Base-by-base conservation (phyloP, 2,888 invertebrate genomes). In the Apomyelois bistriatella region DNA sequence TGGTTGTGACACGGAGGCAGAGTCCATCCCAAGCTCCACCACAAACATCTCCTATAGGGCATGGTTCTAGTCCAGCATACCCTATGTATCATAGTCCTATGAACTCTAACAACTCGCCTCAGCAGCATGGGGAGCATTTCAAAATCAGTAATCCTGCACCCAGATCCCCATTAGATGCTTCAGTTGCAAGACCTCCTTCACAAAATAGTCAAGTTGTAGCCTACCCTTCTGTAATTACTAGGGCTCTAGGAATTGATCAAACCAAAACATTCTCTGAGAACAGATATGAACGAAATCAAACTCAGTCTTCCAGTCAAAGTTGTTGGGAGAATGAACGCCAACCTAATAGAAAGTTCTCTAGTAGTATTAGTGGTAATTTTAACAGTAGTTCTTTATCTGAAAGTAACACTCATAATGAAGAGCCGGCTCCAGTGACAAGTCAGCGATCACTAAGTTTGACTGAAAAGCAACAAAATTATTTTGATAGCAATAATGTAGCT, bases 11-110 rank as follows among this genome's bases (percentile, higher is more conserved):
- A 3, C 88, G 94, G 65, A 87, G 94, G 65, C 94, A 93, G 32
- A 95, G 95, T 79, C 95, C 95, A 91, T 58, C 85, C 90, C 75
- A 94, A 73, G 92, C 93, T 8, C 93, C 94, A 67, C 93, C 95
- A 9, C 94, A 94, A 74, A 93, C 94, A 36, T 94, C 94, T 55
- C 95, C 95, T 1, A 72, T 95, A 50, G 93, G 94, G 51, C 95
- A 95, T 79, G 94, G 93, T 28, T 93, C 94, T 65, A 95, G 95
- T 83, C 95, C 95, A 47, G 95, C 94, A 53, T 96, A 96, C 87
- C 96, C 96, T 38, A 93, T 95, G 92, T 96, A 96, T 79, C 95
- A 96, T 77, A 96, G 95, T 82, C 96, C 96, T 16, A 93, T 95
- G 93, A 94, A 94, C 71, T 93, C 94, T 4, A 92, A 94, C 65